Evolutionary conservation across 2,888 invertebrate genomes (phyloP).

Genomic region (Cephus rjabovi): DNA sequence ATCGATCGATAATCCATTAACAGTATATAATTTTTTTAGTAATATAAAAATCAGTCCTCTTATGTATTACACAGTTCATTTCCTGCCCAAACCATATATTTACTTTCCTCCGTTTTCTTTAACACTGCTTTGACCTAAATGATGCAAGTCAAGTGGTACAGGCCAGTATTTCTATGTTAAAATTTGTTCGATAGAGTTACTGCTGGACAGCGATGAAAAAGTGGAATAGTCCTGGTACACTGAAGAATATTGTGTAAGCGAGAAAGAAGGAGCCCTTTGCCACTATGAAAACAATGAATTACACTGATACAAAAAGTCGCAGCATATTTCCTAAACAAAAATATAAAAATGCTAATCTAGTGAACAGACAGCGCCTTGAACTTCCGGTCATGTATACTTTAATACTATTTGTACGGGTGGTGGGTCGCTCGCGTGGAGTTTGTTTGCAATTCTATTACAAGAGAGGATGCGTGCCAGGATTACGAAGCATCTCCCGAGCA

Average conservation of each 20-base stretch:
- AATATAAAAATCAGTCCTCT: neutral
- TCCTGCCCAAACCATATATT: neutral
- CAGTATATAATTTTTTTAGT: neutral
- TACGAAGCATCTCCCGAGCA: neutral
- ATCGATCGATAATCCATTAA: neutral
- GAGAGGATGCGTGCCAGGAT: constrained; percentile 15
- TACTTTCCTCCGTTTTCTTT: no score
- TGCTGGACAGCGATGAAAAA: constrained; percentile 6
- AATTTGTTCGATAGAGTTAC: constrained; percentile 19
- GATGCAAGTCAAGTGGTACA: neutral
- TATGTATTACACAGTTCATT: neutral
- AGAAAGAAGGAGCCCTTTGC: no score
- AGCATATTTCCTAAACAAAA: constrained; percentile 7
- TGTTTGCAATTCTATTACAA: constrained; percentile 22
- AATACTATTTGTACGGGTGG: constrained; percentile 12
- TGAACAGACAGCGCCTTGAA: neutral
- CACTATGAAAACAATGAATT: neutral
- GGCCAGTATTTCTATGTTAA: neutral
- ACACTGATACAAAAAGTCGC: neutral
- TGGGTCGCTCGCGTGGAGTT: neutral
- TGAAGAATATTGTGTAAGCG: no score
- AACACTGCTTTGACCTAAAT: no score
- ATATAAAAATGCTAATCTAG: constrained; percentile 9
- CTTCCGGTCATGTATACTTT: constrained; percentile 20
- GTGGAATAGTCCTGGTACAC: no score